phyloP scores from a whole-genome alignment of 2,797 vertebrate genomes.

The Bufotes viridis region DNA sequence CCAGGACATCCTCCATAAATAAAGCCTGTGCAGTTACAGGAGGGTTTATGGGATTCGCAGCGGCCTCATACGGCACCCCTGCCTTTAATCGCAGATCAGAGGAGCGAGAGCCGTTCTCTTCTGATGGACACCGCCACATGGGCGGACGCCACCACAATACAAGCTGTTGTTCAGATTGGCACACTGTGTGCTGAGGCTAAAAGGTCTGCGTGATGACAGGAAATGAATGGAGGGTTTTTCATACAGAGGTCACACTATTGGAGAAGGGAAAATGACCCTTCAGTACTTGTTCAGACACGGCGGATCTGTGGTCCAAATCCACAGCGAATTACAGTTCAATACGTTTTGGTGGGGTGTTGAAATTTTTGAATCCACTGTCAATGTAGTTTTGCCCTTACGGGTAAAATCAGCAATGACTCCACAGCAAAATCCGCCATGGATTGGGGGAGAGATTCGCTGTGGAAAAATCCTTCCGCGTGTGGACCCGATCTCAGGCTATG shows the following conservation, averaged over 20 bases:
- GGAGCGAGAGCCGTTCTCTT: background rate
- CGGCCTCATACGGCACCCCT: background rate
- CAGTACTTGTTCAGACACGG: no score
- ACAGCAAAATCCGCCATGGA: no score
- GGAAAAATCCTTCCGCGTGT: no score
- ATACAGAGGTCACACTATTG: background rate
- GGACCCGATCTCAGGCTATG: no score
- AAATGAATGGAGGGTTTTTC: background rate
- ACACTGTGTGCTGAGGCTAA: background rate
- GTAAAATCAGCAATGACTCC: no score
- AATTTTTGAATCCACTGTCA: no score
- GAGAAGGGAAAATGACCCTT: no score
- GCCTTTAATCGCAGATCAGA: background rate
- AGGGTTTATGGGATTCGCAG: background rate
- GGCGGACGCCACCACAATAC: conserved; percentile 7
- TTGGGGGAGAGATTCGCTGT: no score
- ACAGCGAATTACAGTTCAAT: no score
- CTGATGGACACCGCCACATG: conserved; percentile 22
- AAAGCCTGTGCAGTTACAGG: background rate
- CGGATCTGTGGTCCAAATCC: no score
- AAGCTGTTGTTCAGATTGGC: conserved; percentile 16
- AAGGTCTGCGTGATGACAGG: background rate
- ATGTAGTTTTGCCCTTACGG: no score
- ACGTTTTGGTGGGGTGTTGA: no score
- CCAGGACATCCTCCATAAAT: background rate